Percentiles rank a stretch among this genome's conserved stretches.
phyloP scores from a whole-genome alignment of 2,888 invertebrate species.

The Microlaimidae sp. region DNA sequence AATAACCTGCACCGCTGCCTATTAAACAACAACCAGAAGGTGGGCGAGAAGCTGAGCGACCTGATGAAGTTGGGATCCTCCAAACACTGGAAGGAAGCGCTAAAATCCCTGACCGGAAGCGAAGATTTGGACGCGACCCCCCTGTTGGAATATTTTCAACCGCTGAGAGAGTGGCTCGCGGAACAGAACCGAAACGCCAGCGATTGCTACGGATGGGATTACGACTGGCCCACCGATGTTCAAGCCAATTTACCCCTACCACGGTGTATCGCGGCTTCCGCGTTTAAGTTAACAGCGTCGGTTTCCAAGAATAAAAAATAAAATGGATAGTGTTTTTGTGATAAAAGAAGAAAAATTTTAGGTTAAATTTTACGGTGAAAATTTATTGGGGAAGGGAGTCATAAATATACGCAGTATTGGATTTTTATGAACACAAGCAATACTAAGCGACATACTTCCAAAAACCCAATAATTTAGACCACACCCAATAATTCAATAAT shows the following conservation, averaged over 20 bases:
- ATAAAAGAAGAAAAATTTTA: too few species aligned
- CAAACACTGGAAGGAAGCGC: constrained; percentile 15
- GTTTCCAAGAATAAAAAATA: too few species aligned
- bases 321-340: too few species aligned
- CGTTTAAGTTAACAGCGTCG: too few species aligned
- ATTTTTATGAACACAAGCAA: too few species aligned
- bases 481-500: too few species aligned
- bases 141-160: constrained; percentile 66
- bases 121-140: constrained; percentile 58
- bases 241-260: not conserved
- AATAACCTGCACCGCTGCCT: constrained; percentile 64
- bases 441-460: too few species aligned
- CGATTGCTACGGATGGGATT: constrained; percentile 13
- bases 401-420: too few species aligned
- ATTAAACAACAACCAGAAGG: constrained; percentile 46
- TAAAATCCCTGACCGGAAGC: constrained; percentile 16
- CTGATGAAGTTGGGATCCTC: constrained; percentile 15
- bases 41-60: not conserved
- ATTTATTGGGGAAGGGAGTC: too few species aligned
- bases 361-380: too few species aligned
- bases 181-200: constrained; percentile 33
- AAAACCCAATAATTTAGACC: too few species aligned
- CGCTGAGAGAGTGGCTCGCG: constrained; percentile 66
- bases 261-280: not conserved
- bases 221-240: constrained; percentile 1